phyloP scores from a whole-genome alignment of 2,797 vertebrate species.

The Gymnoscopelus braueri region DNA sequence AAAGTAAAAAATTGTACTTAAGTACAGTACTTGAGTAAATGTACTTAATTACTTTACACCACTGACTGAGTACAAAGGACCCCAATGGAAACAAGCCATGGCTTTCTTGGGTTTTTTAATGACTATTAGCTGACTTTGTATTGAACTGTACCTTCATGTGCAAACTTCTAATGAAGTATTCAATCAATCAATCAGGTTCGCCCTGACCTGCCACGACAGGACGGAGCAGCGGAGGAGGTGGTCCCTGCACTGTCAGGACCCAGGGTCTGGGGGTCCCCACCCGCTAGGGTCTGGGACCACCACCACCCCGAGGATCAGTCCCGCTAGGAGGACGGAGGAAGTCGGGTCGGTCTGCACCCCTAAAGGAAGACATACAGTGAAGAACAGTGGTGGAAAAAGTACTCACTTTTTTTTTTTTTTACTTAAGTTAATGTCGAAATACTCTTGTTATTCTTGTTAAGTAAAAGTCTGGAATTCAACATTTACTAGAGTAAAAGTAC shows the following conservation, averaged over 20 bases:
- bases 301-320: constrained; percentile 30
- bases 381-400: constrained; percentile 9
- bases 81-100: too few species aligned
- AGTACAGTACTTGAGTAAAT: too few species aligned
- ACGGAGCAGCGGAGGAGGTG: constrained; percentile 89
- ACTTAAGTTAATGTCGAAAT: too few species aligned
- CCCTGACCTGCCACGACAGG: constrained; percentile 95
- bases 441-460: too few species aligned
- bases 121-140: too few species aligned
- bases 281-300: constrained; percentile 40
- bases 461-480: not conserved
- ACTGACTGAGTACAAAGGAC: too few species aligned
- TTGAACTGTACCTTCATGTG: too few species aligned
- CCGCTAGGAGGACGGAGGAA: constrained; percentile 35
- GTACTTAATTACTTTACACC: too few species aligned
- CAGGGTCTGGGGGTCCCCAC: not conserved
- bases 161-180: too few species aligned
- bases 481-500: not conserved
- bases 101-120: too few species aligned
- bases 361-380: constrained; percentile 43
- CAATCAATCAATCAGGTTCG: constrained; percentile 78
- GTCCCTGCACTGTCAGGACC: constrained; percentile 43
- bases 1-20: too few species aligned
- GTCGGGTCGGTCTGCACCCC: constrained; percentile 29
- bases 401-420: too few species aligned